phyloP scores from a whole-genome alignment of 1,140 invertebrate genomes.

The Coptotermes formosanus region DNA sequence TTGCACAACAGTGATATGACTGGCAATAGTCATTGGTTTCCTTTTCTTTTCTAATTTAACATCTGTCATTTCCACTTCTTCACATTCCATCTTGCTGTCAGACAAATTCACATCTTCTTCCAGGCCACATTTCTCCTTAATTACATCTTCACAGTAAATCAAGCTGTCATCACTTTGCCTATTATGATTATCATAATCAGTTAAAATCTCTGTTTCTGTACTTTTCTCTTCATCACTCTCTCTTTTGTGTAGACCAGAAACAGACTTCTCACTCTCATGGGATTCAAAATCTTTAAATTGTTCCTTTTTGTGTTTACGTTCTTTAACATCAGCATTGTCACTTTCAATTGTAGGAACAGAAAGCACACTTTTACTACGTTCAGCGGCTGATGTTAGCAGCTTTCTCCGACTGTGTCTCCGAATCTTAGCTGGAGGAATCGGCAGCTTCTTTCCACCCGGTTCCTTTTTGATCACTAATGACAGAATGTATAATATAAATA shows the following conservation, averaged over 20 bases:
- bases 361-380: background rate
- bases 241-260: background rate
- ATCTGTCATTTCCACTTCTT: background rate
- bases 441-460: background rate
- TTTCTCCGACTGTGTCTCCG: background rate
- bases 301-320: background rate
- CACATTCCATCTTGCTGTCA: background rate
- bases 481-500: background rate
- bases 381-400: background rate
- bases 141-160: background rate
- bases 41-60: conserved; percentile 19
- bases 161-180: background rate
- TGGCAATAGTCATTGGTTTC: conserved; percentile 7
- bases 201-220: background rate
- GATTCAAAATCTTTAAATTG: background rate
- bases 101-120: background rate
- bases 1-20: conserved; percentile 4
- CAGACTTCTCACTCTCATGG: background rate
- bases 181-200: background rate
- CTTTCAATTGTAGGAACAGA: no score
- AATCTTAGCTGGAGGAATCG: background rate
- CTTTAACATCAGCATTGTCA: background rate
- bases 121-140: background rate
- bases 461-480: background rate
- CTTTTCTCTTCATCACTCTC: background rate